Evolutionary conservation across 53 echinoderm and acorn worm species (phyloP), one percentile per base, ranked within the genome.

Genomic region (Temnopleurus reevesii): DNA sequence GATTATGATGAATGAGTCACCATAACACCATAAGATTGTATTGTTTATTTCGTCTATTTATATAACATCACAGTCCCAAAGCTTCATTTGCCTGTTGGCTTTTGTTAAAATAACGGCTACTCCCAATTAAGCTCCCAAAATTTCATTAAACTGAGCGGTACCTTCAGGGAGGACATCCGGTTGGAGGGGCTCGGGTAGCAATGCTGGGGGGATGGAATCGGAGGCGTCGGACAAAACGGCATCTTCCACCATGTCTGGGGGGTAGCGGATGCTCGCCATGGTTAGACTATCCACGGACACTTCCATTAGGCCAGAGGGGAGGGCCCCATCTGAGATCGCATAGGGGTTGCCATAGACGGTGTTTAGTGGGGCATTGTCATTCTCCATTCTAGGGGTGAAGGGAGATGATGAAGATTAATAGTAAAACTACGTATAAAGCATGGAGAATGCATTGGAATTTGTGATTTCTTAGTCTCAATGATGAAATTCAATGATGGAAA

Each of bases 101-200:
- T n/a, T 10, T 4, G 19, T 36, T 1, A 2, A 63, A 35, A 66
- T 36, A 66, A n/a, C 36, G 5, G 8, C 66, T n/a, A 36, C 8
- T 66, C 21, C 66, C 4, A 66, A 6, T 36, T 8, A 38, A 3
- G 61, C 15, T 13, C n/a, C n/a, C n/a, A n/a, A n/a, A n/a, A 63
- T 33, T 34, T 4, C 18, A 60, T 71, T 36, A 38, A 41, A 3
- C n/a, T 71, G 41, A 80, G 10, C 18, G 13, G 13, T 66, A 35
- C 85, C 95, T 89, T 93, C 93, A 23, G 89, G 92, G 2, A 93
- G 59, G 26, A 95, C 90, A 7, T 90, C 77, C 0, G 95, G 95
- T 90, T 95, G 91, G 81, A 95, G 76, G 29, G 95, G 95, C 55
- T 95, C 95, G 7, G 95, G 95, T 41, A 95, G 91, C 17, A 77